A percentile compares a stretch with the other conserved stretches of the same genome.
phyloP scores from a whole-genome alignment of 2,888 invertebrate genomes.

The Megaustenia siamemsis region DNA sequence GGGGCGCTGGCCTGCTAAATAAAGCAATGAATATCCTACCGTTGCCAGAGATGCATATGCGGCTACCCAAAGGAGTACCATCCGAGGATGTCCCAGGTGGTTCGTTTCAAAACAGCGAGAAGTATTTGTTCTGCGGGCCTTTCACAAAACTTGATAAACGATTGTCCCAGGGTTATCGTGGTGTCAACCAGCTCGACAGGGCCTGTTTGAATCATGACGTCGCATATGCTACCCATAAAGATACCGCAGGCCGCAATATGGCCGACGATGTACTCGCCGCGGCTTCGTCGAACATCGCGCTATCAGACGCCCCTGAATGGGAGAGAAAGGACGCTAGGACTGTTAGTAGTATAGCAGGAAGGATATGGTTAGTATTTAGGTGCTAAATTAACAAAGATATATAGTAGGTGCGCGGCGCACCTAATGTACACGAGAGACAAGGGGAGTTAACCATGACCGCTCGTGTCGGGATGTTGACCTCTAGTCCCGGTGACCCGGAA shows the following conservation, averaged over 20 bases:
- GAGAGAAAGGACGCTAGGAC: conserved; percentile 1
- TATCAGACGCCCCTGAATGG: conserved; percentile 2
- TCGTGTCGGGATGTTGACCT: too few species aligned
- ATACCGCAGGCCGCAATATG: background rate
- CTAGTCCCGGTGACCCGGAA: too few species aligned
- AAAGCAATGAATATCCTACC: background rate
- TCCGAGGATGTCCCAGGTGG: background rate
- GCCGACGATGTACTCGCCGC: background rate
- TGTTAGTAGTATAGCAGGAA: too few species aligned
- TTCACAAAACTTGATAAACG: background rate
- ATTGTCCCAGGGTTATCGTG: background rate
- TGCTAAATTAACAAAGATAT: too few species aligned
- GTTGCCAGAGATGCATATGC: background rate
- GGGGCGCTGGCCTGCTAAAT: background rate
- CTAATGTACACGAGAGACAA: too few species aligned
- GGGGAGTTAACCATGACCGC: too few species aligned
- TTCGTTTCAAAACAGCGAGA: background rate
- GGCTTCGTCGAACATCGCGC: background rate
- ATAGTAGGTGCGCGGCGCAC: too few species aligned
- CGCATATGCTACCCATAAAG: background rate
- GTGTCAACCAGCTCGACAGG: background rate
- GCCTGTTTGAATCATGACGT: conserved; percentile 8
- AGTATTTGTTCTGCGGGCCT: background rate
- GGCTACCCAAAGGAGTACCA: background rate
- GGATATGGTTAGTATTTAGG: too few species aligned